These are phyloP conservation scores for Callosobruchus maculatus DNA, from an alignment of 2,888 invertebrate species.

Conservation along the genomic window DNA sequence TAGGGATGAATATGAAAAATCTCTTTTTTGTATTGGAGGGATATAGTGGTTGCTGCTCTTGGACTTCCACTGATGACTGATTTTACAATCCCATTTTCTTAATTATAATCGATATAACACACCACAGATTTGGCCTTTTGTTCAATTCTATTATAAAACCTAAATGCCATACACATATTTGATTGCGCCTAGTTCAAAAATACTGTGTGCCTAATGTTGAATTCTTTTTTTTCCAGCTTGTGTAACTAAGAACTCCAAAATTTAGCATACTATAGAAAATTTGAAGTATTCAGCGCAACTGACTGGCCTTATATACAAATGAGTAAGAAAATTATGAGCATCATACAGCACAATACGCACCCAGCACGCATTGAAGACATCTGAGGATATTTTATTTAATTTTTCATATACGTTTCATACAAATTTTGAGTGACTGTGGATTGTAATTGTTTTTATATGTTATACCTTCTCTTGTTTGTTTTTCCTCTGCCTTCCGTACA, in stretches of 20 bases:
- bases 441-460: slow-evolving; percentile 35
- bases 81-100: too few species aligned
- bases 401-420: slow-evolving; percentile 42
- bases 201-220: neutral
- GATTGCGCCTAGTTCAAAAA: too few species aligned
- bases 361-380: slow-evolving; percentile 89
- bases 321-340: slow-evolving; percentile 40
- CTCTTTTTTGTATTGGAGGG: too few species aligned
- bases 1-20: too few species aligned
- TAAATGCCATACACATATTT: too few species aligned
- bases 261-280: slow-evolving; percentile 51
- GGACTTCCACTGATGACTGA: too few species aligned
- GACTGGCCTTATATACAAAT: slow-evolving; percentile 39
- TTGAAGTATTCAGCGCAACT: slow-evolving; percentile 51
- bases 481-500: neutral
- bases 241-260: slow-evolving; percentile 58
- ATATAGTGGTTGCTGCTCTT: too few species aligned
- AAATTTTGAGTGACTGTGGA: slow-evolving; percentile 51
- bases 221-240: slow-evolving; percentile 56
- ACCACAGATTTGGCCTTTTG: too few species aligned
- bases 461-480: neutral
- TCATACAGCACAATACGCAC: slow-evolving; percentile 65
- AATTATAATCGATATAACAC: too few species aligned
- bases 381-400: slow-evolving; percentile 67
- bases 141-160: too few species aligned